Conservation (phyloP, 2,888 invertebrate genomes). For the Catonia carolina region DNA sequence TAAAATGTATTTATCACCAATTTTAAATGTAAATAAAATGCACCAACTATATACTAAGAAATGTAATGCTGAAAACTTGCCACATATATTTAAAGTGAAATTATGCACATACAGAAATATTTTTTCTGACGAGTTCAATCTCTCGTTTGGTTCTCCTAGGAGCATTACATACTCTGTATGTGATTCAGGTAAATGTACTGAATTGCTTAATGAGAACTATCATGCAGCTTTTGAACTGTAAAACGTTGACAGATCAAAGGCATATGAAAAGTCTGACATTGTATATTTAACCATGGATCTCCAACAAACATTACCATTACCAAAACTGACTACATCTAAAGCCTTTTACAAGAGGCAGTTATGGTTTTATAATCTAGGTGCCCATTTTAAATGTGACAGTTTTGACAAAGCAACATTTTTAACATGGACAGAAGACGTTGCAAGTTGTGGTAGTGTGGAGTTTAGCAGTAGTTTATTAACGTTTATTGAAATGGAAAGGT, state of each 20-base stretch:
- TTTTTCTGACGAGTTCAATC: not conserved
- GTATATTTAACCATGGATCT: constrained; percentile 29
- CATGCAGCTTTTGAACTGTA: constrained; percentile 16
- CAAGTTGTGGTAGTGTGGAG: not conserved
- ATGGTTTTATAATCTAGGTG: constrained; percentile 26
- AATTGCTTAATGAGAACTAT: constrained; percentile 22
- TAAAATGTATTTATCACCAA: constrained; percentile 3
- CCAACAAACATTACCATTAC: constrained; percentile 20
- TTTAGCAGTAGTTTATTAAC: not conserved
- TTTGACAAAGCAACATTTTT: constrained; percentile 10
- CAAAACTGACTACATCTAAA: constrained; percentile 28
- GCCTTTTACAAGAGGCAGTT: constrained; percentile 28
- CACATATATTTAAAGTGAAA: not conserved
- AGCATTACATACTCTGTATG: constrained; percentile 29
- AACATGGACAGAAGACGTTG: not conserved
- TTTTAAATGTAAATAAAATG: constrained; percentile 1
- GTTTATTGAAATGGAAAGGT: not conserved
- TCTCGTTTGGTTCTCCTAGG: constrained; percentile 14
- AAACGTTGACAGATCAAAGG: constrained; percentile 18
- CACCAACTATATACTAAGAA: constrained; percentile 7
- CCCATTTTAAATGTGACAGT: constrained; percentile 25
- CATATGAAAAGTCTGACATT: not conserved
- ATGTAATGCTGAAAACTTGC: not conserved
- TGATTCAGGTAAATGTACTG: constrained; percentile 25
- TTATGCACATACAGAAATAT: not conserved